Evolutionary conservation across 2,113 vertebrate genomes (phyloP), one percentile per base, ranked within the genome.

Genomic region (Papio anubis): DNA sequence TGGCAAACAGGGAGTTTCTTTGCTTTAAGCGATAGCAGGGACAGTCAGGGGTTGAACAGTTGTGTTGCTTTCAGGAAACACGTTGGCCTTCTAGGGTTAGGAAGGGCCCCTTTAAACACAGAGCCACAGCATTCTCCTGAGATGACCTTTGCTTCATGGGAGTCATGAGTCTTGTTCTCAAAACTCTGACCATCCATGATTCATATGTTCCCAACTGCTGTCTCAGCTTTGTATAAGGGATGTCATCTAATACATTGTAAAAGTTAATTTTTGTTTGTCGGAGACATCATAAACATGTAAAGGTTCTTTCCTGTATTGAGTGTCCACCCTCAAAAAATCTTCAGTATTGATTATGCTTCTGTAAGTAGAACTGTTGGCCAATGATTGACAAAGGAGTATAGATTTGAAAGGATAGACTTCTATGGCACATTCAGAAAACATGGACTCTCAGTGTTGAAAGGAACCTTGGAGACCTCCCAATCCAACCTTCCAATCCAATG

Each of bases 11-110:
- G 50, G 57, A 48, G 17, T 52, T 80, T 82, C 88, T n/a, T 82
- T 70, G 48, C 48, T 97, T 84, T 88, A 91, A 79, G 96, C 75
- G 87, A 96, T 70, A 97, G 84, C 17, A 70, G 48, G 48, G 72
- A 68, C 43, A 83, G 76, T 70, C 55, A 86, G 85, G 52, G n/a
- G 1, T 30, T 61, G 78, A 85, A 45, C 2, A 7, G 27, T 61
- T 8, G 2, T 64, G n/a, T 75, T 85, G 55, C 59, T 93, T 88
- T 97, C 23, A 82, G 88, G 61, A 95, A 90, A 70, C 35, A 79
- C 17, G 11, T 2, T 25, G 35, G 72, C 90, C 27, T 83, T 88
- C 64, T 75, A 48, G 27, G 90, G 21, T 70, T 72, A 89, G 80
- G 40, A 64, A 80, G 23, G 55, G 7, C 8, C 43, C 18, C 3